Conservation (phyloP, 2,113 vertebrate species). For the Trichechus manatus region DNA sequence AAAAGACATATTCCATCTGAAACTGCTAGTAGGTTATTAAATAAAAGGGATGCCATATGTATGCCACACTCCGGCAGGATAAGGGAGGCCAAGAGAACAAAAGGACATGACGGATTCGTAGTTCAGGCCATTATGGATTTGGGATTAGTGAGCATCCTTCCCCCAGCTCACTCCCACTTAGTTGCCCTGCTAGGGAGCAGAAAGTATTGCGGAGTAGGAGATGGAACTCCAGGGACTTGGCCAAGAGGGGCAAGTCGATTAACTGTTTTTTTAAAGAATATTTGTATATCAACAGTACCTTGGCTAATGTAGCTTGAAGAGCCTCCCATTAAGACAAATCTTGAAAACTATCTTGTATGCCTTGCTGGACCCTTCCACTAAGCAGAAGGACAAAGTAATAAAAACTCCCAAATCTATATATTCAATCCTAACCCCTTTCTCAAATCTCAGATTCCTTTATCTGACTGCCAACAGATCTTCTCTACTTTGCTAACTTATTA, state of each 20-base stretch:
- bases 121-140: background rate
- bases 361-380: background rate
- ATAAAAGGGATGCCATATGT: background rate
- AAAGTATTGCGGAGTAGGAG: background rate
- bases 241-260: background rate
- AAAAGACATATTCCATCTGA: background rate
- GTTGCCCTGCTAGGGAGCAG: background rate
- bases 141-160: background rate
- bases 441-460: background rate
- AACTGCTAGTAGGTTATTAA: constrained; percentile 3
- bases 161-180: background rate
- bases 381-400: background rate
- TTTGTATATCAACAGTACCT: background rate
- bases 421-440: background rate
- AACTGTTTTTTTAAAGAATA: background rate
- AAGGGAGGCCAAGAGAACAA: background rate
- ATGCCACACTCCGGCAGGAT: background rate
- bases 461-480: background rate
- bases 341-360: background rate
- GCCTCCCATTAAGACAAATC: background rate
- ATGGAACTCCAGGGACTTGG: background rate
- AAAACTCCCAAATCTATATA: background rate
- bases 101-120: background rate
- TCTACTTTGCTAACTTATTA: background rate
- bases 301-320: background rate